These are phyloP conservation scores for Agelas oroides DNA, from an alignment of 37 sponge, comb jelly and placozoan species.

Conservation along the genomic window DNA sequence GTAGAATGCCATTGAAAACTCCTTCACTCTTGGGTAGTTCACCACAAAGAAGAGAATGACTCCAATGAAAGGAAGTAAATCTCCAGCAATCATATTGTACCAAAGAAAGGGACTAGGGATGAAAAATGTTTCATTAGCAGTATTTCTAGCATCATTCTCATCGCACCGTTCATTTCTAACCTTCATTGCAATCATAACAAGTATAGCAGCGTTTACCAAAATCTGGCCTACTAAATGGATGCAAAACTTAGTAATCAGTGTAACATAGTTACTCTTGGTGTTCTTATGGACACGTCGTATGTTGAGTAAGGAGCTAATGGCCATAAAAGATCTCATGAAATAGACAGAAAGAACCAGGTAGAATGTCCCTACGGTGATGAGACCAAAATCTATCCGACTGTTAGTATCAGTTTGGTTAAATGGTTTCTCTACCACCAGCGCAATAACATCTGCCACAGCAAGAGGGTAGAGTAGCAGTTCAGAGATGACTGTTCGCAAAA, in stretches of 20 bases:
- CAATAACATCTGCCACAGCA: not conserved
- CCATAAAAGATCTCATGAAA: slow-evolving; percentile 6
- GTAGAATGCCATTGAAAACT: slow-evolving; percentile 19
- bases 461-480: slow-evolving; percentile 36
- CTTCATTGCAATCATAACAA: slow-evolving; percentile 5
- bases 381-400: slow-evolving; percentile 4
- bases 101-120: slow-evolving; percentile 27
- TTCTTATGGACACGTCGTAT: not conserved
- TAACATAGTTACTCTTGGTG: not conserved
- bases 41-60: slow-evolving; percentile 21
- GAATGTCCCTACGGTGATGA: slow-evolving; percentile 15
- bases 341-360: slow-evolving; percentile 40
- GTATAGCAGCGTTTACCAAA: not conserved
- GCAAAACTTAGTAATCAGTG: not conserved
- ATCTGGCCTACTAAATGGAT: slow-evolving; percentile 15
- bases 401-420: not conserved
- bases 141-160: no score
- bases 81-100: slow-evolving; percentile 3
- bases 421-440: not conserved
- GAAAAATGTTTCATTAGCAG: not conserved
- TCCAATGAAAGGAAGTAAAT: slow-evolving; percentile 14
- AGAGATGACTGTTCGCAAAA: slow-evolving; percentile 10
- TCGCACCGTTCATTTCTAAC: not conserved
- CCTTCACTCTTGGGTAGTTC: slow-evolving; percentile 20
- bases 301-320: not conserved